Evolutionary conservation across 2,113 vertebrate genomes (phyloP), one percentile per base, ranked within the genome.

Genomic region (Elephas maximus): DNA sequence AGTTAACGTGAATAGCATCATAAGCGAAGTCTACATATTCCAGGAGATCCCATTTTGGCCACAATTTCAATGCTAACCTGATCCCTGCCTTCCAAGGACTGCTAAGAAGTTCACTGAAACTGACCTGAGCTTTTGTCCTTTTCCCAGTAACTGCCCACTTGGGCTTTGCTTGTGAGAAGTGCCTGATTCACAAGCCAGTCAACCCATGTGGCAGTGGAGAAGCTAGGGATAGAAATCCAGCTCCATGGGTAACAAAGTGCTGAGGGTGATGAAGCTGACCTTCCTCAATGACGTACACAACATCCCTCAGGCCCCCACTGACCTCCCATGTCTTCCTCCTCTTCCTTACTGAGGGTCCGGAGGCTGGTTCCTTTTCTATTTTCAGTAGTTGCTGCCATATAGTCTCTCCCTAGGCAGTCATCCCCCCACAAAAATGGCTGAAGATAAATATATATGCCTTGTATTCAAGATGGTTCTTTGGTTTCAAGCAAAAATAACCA

Each of bases 401-500:
- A 6, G 1, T 62, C 30, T 65, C 45, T 53, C 48, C n/a, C 85
- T 51, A n/a, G 11, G 1, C 41, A 33, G 9, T 60, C 41, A 12
- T 4, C 28, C 48, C 30, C 28, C 62, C 33, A 74, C 26, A 76
- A 62, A 84, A 5, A 6, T 62, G n/a, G 48, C 48, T 73, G 74
- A 89, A 93, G 80, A 92, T 69, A 86, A 93, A 20, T 45, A 41
- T 18, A 20, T 45, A 41, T 18, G 26, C 45, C 15, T 48, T 24
- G 8, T 41, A 26, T 77, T 88, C 69, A 24, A 69, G 77, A 45
- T 44, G 21, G 20, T 41, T 95, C 71, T 85, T 81, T 80, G 48
- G 21, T 60, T 76, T 33, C 30, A 77, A 90, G 53, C 21, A 82
- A 97, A 71, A 67, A 33, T 74, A 79, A 73, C 24, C 71, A 92